A percentile compares a stretch with the other conserved stretches of the same genome.
Conservation (phyloP, 1,140 invertebrate genomes). For the Drosophila subobscura region DNA sequence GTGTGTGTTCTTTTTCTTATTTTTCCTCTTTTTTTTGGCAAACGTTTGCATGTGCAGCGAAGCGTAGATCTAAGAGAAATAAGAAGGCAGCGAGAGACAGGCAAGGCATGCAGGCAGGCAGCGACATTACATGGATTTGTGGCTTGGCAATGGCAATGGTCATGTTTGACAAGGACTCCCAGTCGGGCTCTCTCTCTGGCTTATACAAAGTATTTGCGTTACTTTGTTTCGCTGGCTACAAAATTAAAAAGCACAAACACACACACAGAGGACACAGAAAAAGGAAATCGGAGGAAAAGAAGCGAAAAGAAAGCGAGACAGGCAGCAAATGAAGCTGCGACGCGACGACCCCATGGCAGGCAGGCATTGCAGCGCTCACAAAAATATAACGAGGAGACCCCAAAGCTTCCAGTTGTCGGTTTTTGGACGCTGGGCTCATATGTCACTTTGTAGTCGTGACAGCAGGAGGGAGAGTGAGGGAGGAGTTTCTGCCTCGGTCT, state of each 20-base stretch:
- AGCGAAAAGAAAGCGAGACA: neutral
- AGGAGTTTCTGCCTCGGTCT: too few relatives aligned
- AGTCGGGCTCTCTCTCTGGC: neutral
- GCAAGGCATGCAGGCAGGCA: conserved; percentile 4
- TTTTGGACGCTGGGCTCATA: conserved; percentile 33
- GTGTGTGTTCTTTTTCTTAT: conserved; percentile 40
- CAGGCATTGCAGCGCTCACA: conserved; percentile 31
- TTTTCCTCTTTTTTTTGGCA: conserved; percentile 31
- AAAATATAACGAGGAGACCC: conserved; percentile 34
- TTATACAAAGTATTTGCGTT: conserved; percentile 49
- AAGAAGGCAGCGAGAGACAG: conserved; percentile 52
- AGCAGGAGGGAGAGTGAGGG: neutral
- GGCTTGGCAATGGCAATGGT: conserved; percentile 68
- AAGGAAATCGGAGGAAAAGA: conserved; percentile 11
- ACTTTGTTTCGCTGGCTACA: conserved; percentile 57
- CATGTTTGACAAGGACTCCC: conserved; percentile 63
- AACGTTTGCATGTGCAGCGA: conserved; percentile 77
- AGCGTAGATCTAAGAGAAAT: conserved; percentile 75
- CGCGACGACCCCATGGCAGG: neutral
- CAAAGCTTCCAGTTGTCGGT: too few relatives aligned
- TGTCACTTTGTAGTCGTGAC: conserved; percentile 52
- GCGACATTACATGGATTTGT: conserved; percentile 70
- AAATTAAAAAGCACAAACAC: conserved; percentile 61
- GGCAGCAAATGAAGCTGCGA: conserved; percentile 20
- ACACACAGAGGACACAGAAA: conserved; percentile 2